Percentiles rank a stretch among this genome's conserved stretches.
phyloP scores from a whole-genome alignment of 2,113 vertebrate genomes.

The Passer domesticus region DNA sequence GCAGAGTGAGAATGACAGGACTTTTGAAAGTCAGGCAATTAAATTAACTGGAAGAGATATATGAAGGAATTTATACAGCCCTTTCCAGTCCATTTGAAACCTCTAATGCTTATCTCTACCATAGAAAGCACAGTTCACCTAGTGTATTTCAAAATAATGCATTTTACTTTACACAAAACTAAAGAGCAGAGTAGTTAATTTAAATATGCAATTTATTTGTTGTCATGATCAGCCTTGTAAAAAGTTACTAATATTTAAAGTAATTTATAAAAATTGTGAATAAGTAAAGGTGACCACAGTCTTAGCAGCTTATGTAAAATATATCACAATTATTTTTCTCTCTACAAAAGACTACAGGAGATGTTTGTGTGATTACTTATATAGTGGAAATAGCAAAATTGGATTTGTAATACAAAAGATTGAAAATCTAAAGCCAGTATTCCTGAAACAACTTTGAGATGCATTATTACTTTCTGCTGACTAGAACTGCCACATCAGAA shows the following conservation, averaged over 20 bases:
- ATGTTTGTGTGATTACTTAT: neutral
- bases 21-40: neutral
- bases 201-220: neutral
- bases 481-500: neutral
- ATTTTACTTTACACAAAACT: neutral
- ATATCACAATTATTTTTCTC: neutral
- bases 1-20: neutral
- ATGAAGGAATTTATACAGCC: neutral
- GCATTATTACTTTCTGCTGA: neutral
- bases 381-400: neutral
- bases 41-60: neutral
- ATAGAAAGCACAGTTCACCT: neutral
- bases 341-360: neutral
- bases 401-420: neutral
- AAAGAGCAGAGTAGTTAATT: neutral
- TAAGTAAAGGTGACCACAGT: neutral
- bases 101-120: neutral
- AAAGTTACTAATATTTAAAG: neutral
- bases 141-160: neutral
- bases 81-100: neutral
- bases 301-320: neutral
- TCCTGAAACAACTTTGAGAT: neutral
- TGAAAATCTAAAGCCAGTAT: neutral
- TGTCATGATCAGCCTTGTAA: neutral
- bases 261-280: neutral